Percentiles rank a stretch among this genome's conserved stretches.
Conservation (phyloP, 2,113 vertebrate species). For the Pteropus alecto region DNA sequence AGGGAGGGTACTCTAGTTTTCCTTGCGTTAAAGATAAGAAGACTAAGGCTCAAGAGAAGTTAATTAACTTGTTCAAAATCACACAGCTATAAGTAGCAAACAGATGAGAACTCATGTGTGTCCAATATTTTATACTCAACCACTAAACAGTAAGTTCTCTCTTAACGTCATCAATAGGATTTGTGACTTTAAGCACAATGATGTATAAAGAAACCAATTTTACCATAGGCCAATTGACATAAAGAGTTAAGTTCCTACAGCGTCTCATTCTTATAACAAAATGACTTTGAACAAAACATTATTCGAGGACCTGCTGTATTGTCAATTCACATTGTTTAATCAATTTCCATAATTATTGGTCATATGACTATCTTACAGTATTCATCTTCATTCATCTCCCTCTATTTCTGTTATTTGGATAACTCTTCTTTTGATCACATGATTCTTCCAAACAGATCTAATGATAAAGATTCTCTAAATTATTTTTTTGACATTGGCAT, state of each 20-base stretch:
- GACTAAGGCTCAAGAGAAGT: neutral
- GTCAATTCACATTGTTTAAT: neutral
- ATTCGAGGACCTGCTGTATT: neutral
- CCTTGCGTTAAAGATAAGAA: neutral
- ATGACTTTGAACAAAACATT: neutral
- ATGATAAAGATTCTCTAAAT: neutral
- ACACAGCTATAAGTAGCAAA: constrained; percentile 13
- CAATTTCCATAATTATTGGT: neutral
- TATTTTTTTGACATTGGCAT: neutral
- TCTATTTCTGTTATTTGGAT: neutral
- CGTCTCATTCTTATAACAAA: neutral
- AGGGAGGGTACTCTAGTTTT: neutral
- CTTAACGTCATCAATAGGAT: neutral
- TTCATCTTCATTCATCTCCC: neutral
- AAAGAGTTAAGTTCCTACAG: neutral
- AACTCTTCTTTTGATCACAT: neutral
- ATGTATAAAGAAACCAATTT: neutral
- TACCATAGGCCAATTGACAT: neutral
- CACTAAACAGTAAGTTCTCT: neutral
- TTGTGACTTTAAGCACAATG: neutral
- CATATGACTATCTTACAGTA: neutral
- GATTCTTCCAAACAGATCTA: constrained; percentile 5
- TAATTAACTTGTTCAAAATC: neutral
- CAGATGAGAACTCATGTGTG: neutral
- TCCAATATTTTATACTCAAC: neutral